Base-by-base conservation (phyloP, 1,140 invertebrate genomes). In the Agrilus planipennis region DNA sequence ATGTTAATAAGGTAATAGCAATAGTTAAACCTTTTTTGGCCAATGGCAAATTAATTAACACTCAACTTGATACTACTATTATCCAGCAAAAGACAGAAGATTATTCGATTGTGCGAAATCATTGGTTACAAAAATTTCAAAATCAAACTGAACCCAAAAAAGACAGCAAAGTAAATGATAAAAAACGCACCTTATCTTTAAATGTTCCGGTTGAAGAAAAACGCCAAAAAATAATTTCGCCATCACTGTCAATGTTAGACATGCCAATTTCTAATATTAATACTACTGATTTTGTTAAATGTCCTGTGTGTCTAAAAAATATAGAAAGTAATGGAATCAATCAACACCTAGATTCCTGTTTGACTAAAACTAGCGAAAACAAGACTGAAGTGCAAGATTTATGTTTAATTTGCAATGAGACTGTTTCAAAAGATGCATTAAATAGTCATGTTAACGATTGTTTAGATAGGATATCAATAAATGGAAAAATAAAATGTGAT, bases 341-440 rank as follows among this genome's bases (percentile, higher is more conserved):
- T 47, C 60, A 71, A 36, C 77, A 80, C 63, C 57, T 80, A 23
- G 76, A 81, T 41, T 63, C 64, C 45, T 79, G 76, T 49, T 55
- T 77, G 15, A 30, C 27, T n/a, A n/a, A 29, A 37, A 41, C 19
- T 28, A 47, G 25, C 9, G 42, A 38, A 29, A 41, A 49, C 40
- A 46, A 22, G 20, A 39, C n/a, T 25, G 29, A 50, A 12, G 34
- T 48, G 11, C 34, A 15, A 17, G 49, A 49, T 38, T 45, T 57
- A 23, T 60, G 61, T 45, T 46, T 53, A n/a, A 54, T 57, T 16
- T 64, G 60, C 47, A 45, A 58, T 25, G 38, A 52, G 30, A 36
- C 56, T 35, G 34, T 70, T 17, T 6, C 43, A 18, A 43, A 49
- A 46, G 17, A 37, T 25, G 49, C 55, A 11, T 65, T 65, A 44